Percentiles rank a stretch among this genome's conserved stretches.
These are phyloP conservation scores for Synergus laeviventris DNA, from an alignment of 2,888 invertebrate species.

Conservation along the genomic window DNA sequence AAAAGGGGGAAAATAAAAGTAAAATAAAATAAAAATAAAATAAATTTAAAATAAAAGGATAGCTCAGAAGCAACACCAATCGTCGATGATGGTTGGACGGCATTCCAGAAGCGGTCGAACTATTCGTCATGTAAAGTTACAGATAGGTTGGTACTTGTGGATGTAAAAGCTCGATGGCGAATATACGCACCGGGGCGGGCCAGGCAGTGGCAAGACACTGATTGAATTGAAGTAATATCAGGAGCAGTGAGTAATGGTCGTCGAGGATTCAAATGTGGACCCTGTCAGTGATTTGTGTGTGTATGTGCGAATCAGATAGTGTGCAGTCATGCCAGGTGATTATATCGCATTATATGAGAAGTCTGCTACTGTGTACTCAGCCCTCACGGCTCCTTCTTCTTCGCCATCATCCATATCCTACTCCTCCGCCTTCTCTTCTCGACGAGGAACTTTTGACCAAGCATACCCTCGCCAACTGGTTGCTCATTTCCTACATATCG, in stretches of 20 bases:
- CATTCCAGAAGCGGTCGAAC: conserved; percentile 66
- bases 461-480: conserved; percentile 18
- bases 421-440: conserved; percentile 55
- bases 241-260: conserved; percentile 75
- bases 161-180: conserved; percentile 52
- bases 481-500: conserved; percentile 44
- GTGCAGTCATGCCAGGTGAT: conserved; percentile 76
- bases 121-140: conserved; percentile 65
- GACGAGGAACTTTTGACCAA: conserved; percentile 68
- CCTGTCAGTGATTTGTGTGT: conserved; percentile 69
- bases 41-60: neutral
- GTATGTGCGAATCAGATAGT: conserved; percentile 74
- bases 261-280: conserved; percentile 72
- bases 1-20: too few relatives aligned
- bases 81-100: conserved; percentile 64
- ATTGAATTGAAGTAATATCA: conserved; percentile 77
- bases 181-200: conserved; percentile 54
- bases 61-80: conserved; percentile 61
- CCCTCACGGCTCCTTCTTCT: conserved; percentile 62
- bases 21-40: too few relatives aligned
- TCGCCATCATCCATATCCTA: conserved; percentile 49
- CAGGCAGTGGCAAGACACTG: conserved; percentile 74
- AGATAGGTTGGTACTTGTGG: conserved; percentile 51
- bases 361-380: conserved; percentile 75
- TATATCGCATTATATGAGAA: conserved; percentile 76